Conservation (phyloP, 1,140 invertebrate genomes). For the Rhyacophila brunnea region DNA sequence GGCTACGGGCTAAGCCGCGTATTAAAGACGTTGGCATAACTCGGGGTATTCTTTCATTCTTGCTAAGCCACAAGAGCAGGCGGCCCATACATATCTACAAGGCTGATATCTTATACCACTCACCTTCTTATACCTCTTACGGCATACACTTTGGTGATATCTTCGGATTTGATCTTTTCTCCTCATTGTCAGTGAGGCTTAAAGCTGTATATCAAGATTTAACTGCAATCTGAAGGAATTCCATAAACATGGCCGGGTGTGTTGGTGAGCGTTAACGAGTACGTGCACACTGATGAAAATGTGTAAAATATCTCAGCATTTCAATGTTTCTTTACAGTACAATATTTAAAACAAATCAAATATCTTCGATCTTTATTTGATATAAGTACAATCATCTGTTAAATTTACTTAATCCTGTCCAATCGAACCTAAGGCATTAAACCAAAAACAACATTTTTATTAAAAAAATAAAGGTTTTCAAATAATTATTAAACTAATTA, state of each 20-base stretch:
- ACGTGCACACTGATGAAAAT: too few relatives aligned
- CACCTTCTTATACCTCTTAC: not conserved
- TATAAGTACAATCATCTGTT: too few relatives aligned
- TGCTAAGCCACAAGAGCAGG: constrained; percentile 10
- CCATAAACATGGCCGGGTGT: constrained; percentile 28
- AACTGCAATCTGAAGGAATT: constrained; percentile 36
- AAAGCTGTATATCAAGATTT: constrained; percentile 37
- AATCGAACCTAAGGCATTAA: too few relatives aligned
- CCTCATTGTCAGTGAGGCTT: constrained; percentile 36
- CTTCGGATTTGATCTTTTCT: constrained; percentile 33
- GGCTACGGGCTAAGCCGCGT: constrained; percentile 13
- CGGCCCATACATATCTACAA: constrained; percentile 7
- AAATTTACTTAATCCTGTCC: too few relatives aligned
- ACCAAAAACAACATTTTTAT: too few relatives aligned
- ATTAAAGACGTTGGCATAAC: constrained; percentile 26
- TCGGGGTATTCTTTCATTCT: constrained; percentile 18
- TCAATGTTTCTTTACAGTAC: too few relatives aligned
- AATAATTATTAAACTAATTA: too few relatives aligned
- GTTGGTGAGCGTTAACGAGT: not conserved
- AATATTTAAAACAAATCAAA: too few relatives aligned
- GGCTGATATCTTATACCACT: not conserved
- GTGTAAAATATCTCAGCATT: too few relatives aligned
- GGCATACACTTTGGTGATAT: constrained; percentile 23
- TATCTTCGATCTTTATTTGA: too few relatives aligned
- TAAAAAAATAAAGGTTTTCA: too few relatives aligned